These are phyloP conservation scores for Rhabdomys pumilio DNA, from an alignment of 2,797 vertebrate species.

Conservation along the genomic window DNA sequence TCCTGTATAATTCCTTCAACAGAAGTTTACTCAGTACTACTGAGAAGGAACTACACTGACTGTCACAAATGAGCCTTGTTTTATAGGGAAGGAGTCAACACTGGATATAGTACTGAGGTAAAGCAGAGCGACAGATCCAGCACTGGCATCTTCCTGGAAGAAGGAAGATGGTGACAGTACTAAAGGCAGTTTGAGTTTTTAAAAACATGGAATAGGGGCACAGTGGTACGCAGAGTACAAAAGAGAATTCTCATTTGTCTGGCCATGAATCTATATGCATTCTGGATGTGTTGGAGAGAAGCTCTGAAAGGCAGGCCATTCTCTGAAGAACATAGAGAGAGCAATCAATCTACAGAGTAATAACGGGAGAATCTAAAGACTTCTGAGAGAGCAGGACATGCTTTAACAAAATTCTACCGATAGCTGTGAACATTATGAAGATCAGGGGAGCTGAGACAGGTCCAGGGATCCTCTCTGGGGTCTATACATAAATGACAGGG, in stretches of 20 bases:
- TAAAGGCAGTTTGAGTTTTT: background rate
- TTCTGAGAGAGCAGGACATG: background rate
- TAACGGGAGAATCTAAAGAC: background rate
- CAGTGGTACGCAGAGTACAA: fast-evolving
- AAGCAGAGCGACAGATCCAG: background rate
- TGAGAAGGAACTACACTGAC: conserved; percentile 57
- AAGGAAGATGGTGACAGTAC: background rate
- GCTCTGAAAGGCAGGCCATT: background rate
- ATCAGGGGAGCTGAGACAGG: background rate
- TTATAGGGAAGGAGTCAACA: background rate
- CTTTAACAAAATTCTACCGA: conserved; percentile 7
- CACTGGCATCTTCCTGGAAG: background rate
- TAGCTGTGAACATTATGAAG: background rate
- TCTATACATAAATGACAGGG: background rate
- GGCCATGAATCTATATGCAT: background rate
- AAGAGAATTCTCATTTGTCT: background rate
- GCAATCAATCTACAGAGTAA: background rate
- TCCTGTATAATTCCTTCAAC: conserved; percentile 45
- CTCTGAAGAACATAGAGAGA: background rate
- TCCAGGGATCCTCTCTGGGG: background rate
- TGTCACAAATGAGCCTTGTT: background rate
- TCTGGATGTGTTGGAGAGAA: background rate
- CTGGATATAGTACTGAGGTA: background rate
- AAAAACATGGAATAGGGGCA: background rate
- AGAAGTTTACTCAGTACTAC: conserved; percentile 49